Conservation (phyloP, 2,888 invertebrate species). For the Polietes domitor region DNA sequence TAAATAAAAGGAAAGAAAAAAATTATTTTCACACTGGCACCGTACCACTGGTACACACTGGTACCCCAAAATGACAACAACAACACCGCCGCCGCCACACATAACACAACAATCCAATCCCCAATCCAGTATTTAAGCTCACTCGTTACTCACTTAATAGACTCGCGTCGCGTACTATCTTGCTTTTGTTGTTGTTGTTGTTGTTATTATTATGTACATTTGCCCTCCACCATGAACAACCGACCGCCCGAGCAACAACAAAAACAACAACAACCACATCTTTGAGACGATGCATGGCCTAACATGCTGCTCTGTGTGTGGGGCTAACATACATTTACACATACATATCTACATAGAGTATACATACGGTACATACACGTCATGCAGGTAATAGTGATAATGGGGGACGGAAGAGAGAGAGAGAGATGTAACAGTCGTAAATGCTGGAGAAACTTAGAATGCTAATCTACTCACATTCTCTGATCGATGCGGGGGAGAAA, state of each 20-base stretch:
- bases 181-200: constrained; percentile 19
- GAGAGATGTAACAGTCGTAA: no score
- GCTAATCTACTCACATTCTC: no score
- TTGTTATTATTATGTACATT: neutral
- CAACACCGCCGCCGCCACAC: constrained; percentile 8
- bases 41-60: constrained; percentile 71
- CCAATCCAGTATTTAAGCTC: constrained; percentile 57
- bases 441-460: no score
- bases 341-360: neutral
- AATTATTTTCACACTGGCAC: constrained; percentile 74
- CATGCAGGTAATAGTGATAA: neutral
- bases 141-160: constrained; percentile 48
- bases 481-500: no score
- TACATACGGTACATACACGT: no score
- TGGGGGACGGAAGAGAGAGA: neutral
- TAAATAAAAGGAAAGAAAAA: constrained; percentile 54
- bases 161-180: neutral
- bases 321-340: neutral
- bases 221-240: neutral
- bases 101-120: neutral
- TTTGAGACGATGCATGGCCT: neutral
- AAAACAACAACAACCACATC: constrained; percentile 24
- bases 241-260: constrained; percentile 27
- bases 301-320: constrained; percentile 2
- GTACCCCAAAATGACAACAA: constrained; percentile 71